phyloP scores from a whole-genome alignment of 2,888 invertebrate genomes.

The Syrphus vitripennis region DNA sequence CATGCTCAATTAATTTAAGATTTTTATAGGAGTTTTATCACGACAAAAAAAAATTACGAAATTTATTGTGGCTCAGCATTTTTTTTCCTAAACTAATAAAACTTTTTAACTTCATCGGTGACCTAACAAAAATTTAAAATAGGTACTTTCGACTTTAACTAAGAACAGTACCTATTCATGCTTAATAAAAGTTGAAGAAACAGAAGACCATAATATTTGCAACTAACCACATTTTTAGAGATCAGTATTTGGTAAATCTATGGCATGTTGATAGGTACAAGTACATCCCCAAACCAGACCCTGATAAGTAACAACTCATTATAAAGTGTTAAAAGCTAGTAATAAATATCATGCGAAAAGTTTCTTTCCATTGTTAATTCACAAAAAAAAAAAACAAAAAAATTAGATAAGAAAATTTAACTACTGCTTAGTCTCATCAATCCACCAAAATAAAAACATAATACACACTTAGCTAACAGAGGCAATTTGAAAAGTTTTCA shows the following conservation, averaged over 20 bases:
- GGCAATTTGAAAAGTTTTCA: slow-evolving; percentile 68
- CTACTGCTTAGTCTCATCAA: slow-evolving; percentile 45
- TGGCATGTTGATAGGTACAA: slow-evolving; percentile 24
- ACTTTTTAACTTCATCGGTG: too few relatives aligned
- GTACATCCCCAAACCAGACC: background rate
- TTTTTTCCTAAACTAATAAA: too few relatives aligned
- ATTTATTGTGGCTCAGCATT: too few relatives aligned
- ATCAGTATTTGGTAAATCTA: background rate
- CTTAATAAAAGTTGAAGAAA: background rate
- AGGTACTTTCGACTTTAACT: background rate
- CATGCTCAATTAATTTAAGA: too few relatives aligned
- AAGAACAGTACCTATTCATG: too few relatives aligned
- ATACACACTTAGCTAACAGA: slow-evolving; percentile 54
- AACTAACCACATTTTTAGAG: background rate
- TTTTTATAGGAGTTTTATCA: too few relatives aligned
- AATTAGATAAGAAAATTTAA: slow-evolving; percentile 37
- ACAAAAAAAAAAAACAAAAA: background rate
- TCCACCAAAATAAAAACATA: slow-evolving; percentile 63
- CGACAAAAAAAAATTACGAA: too few relatives aligned
- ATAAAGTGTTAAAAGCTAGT: slow-evolving; percentile 34
- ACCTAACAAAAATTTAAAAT: too few relatives aligned
- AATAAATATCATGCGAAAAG: slow-evolving; percentile 49
- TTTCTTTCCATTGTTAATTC: slow-evolving; percentile 20
- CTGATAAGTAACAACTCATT: slow-evolving; percentile 63
- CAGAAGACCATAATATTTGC: background rate